These are phyloP conservation scores for Turnix velox DNA, from an alignment of 2,113 vertebrate species.

Conservation along the genomic window DNA sequence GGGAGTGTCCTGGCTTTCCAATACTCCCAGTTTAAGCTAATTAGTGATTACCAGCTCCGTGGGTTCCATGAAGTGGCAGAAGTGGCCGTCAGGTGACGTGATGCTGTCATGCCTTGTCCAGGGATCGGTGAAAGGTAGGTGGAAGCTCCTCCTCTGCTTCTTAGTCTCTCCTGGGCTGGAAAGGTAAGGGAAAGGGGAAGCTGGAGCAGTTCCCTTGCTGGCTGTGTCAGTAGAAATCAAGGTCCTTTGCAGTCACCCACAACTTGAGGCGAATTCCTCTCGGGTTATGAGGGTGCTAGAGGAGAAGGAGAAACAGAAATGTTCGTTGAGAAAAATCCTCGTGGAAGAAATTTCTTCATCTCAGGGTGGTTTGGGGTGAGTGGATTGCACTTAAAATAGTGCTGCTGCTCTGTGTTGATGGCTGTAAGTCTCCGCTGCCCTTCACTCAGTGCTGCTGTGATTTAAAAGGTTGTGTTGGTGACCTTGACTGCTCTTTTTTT, in stretches of 20 bases:
- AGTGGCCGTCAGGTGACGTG: not conserved
- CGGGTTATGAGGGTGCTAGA: not conserved
- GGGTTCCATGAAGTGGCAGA: not conserved
- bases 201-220: not conserved
- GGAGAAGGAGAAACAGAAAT: not conserved
- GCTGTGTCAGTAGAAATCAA: accelerated
- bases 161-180: accelerated
- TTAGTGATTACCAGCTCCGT: not conserved
- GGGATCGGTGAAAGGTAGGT: accelerated
- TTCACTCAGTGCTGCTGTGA: accelerated
- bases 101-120: not conserved
- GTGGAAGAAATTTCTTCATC: accelerated
- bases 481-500: not conserved
- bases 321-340: accelerated
- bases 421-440: not conserved
- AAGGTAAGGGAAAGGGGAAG: constrained; percentile 5
- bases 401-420: accelerated
- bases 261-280: accelerated
- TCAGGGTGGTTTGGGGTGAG: not conserved
- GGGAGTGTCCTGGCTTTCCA: constrained; percentile 62
- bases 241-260: not conserved
- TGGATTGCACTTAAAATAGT: accelerated
- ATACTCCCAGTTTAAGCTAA: not conserved
- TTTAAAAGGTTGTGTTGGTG: accelerated
- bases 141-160: not conserved